Evolutionary conservation across 2,797 vertebrate species (phyloP).

Genomic region (Enteromius unitaeniatus): DNA sequence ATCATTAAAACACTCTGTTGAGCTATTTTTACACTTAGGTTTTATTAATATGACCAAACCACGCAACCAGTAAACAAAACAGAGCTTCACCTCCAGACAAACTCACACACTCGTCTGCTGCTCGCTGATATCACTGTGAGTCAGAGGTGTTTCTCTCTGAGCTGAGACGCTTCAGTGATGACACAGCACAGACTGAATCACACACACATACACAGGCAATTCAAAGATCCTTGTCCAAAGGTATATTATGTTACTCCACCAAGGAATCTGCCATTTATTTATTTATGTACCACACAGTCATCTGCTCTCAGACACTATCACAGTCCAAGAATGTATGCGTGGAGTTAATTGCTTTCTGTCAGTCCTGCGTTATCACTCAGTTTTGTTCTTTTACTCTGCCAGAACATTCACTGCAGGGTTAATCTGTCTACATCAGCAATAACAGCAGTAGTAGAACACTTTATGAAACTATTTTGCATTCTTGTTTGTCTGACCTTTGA

Average conservation of each 20-base stretch:
- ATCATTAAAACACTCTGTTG: background rate
- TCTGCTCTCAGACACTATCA: constrained; percentile 10
- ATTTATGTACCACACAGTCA: background rate
- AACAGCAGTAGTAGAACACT: background rate
- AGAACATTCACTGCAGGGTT: background rate
- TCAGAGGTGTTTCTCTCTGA: constrained; percentile 18
- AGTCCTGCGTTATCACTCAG: background rate
- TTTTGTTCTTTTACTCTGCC: background rate
- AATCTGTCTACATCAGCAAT: background rate
- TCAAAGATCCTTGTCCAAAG: constrained; percentile 46
- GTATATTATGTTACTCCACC: constrained; percentile 38
- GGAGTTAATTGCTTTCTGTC: constrained; percentile 4
- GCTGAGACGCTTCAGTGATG: background rate
- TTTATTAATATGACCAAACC: constrained; percentile 53
- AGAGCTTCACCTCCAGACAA: constrained; percentile 49
- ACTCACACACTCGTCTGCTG: constrained; percentile 49
- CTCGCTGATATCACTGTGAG: constrained; percentile 12
- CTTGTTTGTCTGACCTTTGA: constrained; percentile 1
- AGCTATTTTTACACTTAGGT: constrained; percentile 44
- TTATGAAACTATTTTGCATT: constrained; percentile 5
- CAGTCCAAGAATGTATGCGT: too few relatives aligned
- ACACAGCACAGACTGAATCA: constrained; percentile 19
- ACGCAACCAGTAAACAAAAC: constrained; percentile 65
- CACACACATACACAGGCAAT: constrained; percentile 35
- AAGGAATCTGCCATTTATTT: constrained; percentile 45